Conservation (phyloP, 2,797 vertebrate genomes). For the Sciurus vulgaris region DNA sequence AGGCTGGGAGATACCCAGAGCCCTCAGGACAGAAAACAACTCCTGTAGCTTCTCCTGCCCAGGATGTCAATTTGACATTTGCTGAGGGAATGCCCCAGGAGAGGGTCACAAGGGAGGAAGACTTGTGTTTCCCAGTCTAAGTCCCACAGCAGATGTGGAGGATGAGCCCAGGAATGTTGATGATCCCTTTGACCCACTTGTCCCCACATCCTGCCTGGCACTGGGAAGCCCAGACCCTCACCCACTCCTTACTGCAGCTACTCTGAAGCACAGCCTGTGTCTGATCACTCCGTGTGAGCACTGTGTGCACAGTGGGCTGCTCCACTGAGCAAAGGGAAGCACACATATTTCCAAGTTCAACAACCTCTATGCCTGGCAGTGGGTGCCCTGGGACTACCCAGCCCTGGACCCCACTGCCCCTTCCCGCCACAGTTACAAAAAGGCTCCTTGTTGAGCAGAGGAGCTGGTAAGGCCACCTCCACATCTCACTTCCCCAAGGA, state of each 20-base stretch:
- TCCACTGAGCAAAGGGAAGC: constrained; percentile 34
- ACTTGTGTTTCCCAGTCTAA: neutral
- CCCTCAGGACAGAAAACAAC: neutral
- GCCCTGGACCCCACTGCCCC: neutral
- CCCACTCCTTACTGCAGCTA: neutral
- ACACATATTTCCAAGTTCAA: constrained; percentile 68
- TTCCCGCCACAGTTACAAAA: constrained; percentile 60
- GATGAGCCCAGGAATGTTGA: neutral
- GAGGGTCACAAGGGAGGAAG: neutral
- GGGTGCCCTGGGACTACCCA: constrained; percentile 52
- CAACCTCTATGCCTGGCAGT: constrained; percentile 53
- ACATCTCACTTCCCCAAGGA: constrained; percentile 1
- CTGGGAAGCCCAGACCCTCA: neutral
- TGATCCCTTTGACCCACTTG: fast-evolving
- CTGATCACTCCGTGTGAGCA: neutral
- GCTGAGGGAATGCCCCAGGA: neutral
- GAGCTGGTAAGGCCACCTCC: constrained; percentile 44
- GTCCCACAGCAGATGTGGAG: neutral
- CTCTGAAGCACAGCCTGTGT: neutral
- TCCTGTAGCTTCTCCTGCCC: neutral
- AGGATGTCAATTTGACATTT: neutral
- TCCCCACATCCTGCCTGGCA: neutral
- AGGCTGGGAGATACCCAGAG: neutral
- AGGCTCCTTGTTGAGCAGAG: constrained; percentile 79
- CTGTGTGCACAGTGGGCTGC: neutral